Evolutionary conservation across 2,113 vertebrate genomes (phyloP).

Genomic region (Ancistrus triradiatus): DNA sequence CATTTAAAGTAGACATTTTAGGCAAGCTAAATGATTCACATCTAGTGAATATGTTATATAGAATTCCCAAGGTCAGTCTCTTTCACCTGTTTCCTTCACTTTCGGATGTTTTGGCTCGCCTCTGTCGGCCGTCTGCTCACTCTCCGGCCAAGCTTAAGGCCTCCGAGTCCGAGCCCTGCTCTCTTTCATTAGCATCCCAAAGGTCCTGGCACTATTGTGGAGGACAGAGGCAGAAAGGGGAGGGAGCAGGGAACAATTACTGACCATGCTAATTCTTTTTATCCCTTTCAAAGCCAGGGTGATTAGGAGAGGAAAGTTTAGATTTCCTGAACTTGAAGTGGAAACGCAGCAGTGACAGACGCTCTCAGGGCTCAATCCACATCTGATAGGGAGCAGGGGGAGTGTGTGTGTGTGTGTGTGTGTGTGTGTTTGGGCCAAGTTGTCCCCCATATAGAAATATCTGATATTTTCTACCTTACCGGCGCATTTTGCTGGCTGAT

Average conservation of each 20-base stretch:
- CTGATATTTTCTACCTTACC: no score
- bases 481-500: no score
- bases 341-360: slow-evolving; percentile 74
- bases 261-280: slow-evolving; percentile 65
- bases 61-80: no score
- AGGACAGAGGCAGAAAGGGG: slow-evolving; percentile 41
- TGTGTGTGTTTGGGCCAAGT: slow-evolving; percentile 49
- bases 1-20: no score
- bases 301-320: slow-evolving; percentile 76
- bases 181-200: slow-evolving; percentile 68
- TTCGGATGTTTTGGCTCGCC: not conserved
- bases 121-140: not conserved
- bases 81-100: not conserved
- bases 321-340: slow-evolving; percentile 80
- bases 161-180: slow-evolving; percentile 48
- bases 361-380: slow-evolving; percentile 67
- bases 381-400: slow-evolving; percentile 49
- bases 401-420: slow-evolving; percentile 12
- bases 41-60: no score
- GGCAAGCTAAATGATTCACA: no score
- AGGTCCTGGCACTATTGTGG: slow-evolving; percentile 56
- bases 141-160: slow-evolving; percentile 21
- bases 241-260: slow-evolving; percentile 58
- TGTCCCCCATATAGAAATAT: no score
- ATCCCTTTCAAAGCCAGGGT: slow-evolving; percentile 66